Base-by-base conservation (phyloP, 2,113 vertebrate species). In the Myotis brandtii region DNA sequence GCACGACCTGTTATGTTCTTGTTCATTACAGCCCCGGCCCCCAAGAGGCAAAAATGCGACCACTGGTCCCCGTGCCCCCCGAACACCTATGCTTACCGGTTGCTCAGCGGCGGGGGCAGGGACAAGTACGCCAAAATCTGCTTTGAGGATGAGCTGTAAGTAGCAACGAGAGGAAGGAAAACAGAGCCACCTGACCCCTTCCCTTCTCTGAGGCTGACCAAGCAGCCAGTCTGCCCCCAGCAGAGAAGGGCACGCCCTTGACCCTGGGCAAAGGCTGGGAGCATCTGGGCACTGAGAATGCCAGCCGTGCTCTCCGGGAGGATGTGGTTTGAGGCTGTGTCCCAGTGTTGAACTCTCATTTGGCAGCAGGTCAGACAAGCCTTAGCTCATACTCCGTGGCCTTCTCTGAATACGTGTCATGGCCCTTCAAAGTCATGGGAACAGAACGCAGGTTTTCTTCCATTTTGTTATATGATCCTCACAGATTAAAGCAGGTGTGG, bases 71-170 rank as follows among this genome's bases (percentile, higher is more conserved):
- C 97, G 0, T 99, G 99, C 66, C 88, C 94, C 0, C 21, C 91
- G 1, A 95, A 96, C 43, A 94, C 17, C 89, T 98, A 98, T 0
- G 98, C 98, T 69, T 99, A 98, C 73, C 94, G 94, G 23, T 8
- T 99, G 84, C 97, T 98, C 86, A 99, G 98, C 0, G 98, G 98
- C 0, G 98, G 98, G 0, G 98, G 98, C 72, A 91, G 4, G 9
- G 0, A 23, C 64, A 98, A 85, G 2, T 50, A 66, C 0, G 98
- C 98, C 37, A 97, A 98, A 92, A 98, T 99, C 56, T 99, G 99
- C 95, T 98, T 99, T 95, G 98, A 99, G 76, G 98, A 99, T 70
- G 86, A 98, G 30, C 90, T 98, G 99, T 99, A 82, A 99, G 98
- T 98, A 89, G 30, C 5, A 0, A 13, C 0, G 25, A 0, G 1